These are phyloP conservation scores for Ctenodactylus gundi DNA, from an alignment of 2,113 vertebrate species.

Conservation along the genomic window DNA sequence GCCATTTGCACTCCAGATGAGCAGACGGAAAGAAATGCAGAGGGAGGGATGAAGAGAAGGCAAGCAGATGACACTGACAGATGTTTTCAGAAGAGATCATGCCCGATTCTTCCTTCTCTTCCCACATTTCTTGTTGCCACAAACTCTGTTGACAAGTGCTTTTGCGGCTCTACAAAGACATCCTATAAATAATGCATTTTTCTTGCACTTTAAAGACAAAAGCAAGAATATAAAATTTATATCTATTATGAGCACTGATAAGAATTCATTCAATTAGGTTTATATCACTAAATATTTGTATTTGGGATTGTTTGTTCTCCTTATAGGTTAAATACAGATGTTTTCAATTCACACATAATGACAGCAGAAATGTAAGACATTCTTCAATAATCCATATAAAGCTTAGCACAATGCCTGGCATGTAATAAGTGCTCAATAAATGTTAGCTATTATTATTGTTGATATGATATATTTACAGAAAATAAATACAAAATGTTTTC, in stretches of 20 bases:
- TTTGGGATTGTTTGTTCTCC: slow-evolving; percentile 12
- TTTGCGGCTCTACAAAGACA: background rate
- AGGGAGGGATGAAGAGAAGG: background rate
- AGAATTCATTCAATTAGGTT: slow-evolving; percentile 17
- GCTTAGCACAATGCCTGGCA: slow-evolving; percentile 27
- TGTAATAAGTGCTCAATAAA: slow-evolving; percentile 63
- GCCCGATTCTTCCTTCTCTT: background rate
- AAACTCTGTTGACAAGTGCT: background rate
- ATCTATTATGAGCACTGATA: slow-evolving; percentile 39
- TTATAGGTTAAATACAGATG: slow-evolving; percentile 75
- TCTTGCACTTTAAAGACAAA: background rate
- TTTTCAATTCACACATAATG: slow-evolving; percentile 70
- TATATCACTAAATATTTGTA: slow-evolving; percentile 60
- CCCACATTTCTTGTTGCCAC: background rate
- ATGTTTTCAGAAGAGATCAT: background rate
- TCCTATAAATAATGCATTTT: background rate
- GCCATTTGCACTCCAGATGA: background rate
- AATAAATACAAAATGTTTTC: slow-evolving; percentile 48
- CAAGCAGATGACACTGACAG: background rate
- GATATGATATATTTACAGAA: slow-evolving; percentile 38
- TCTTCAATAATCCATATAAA: slow-evolving; percentile 38
- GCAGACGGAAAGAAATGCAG: background rate
- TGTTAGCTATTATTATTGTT: slow-evolving; percentile 49
- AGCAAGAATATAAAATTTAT: background rate
- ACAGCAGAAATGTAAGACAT: slow-evolving; percentile 23